Evolutionary conservation across 1,140 invertebrate genomes (phyloP).

Genomic region (Apis florea): DNA sequence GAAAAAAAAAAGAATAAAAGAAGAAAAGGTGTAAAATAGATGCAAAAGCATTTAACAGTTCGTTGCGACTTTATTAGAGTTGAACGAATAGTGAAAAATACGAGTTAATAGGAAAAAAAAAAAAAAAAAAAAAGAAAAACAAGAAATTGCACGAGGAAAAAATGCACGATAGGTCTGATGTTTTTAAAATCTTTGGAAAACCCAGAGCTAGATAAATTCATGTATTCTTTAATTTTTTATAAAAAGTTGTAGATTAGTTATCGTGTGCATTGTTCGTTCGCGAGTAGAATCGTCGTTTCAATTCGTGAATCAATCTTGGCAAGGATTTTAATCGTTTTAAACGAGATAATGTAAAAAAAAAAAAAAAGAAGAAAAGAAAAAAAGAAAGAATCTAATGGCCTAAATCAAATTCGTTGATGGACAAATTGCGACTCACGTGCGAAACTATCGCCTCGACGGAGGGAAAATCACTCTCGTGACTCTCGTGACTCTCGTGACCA

Average conservation of each 20-base stretch:
- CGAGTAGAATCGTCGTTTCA: background rate
- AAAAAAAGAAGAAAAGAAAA: too few relatives aligned
- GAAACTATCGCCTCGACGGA: conserved; percentile 14
- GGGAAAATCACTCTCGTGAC: background rate
- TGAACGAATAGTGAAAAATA: too few relatives aligned
- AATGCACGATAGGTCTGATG: too few relatives aligned
- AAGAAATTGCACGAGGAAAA: too few relatives aligned
- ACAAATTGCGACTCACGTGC: conserved; percentile 29
- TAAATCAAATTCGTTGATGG: conserved; percentile 10
- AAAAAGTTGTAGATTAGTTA: background rate
- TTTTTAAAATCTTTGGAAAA: too few relatives aligned
- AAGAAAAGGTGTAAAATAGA: background rate
- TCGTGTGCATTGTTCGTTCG: background rate
- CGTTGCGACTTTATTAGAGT: too few relatives aligned
- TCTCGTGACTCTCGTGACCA: conserved; percentile 31
- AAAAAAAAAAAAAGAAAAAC: too few relatives aligned
- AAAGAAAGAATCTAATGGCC: conserved; percentile 18
- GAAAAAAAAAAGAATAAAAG: background rate
- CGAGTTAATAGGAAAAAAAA: too few relatives aligned
- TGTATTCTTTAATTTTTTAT: too few relatives aligned
- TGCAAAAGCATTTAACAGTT: too few relatives aligned
- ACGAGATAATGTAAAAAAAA: conserved; percentile 13
- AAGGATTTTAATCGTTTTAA: background rate
- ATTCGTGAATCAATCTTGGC: background rate
- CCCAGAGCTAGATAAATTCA: too few relatives aligned